Base-by-base conservation (phyloP, 2,888 invertebrate genomes). In the Noctua janthe region DNA sequence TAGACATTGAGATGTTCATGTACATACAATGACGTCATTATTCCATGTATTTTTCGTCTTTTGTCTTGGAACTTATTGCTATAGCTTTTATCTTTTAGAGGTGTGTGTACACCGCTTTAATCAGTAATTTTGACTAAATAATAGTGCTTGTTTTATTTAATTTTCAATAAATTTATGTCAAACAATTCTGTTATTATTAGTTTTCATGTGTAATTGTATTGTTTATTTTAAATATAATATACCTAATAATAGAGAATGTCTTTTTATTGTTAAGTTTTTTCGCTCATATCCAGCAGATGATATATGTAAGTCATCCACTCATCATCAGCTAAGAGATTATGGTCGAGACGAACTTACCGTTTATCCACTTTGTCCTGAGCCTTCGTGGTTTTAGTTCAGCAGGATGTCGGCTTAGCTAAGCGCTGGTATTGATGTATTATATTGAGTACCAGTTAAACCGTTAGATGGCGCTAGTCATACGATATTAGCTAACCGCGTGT, bases 181-280 rank as follows among this genome's bases (percentile, higher is more conserved):
- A 85, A 84, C 59, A 81, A 83, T 89, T 81, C 89, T 85, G 80
- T 83, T 90, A 83, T 79, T 84, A 76, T 71, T 90, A 77, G 76
- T 79, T 89, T 76, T 81, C 78, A 86, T 83, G 83, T 86, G 76
- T 86, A 82, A 67, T 82, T 89, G 80, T 88, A 89, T 78, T 90
- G 82, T 90, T 89, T 85, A 87, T 78, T 88, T 74, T 54, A 82
- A 90, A 84, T 87, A 87, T 89, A 87, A 83, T 90, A 71, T 88
- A 86, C 76, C 54, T 71, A 72, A 78, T 84, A 77, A 35, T 64
- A 17, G 62, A 75, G 17, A 64, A 71, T 0, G 5, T 56, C 6
- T 71, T 70, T 71, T 11, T 72, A 23, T 69, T 54, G 15, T 29
- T 29, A 62, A 7, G 62, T 29, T 62, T 23, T n/a, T 51, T 51